phyloP scores from a whole-genome alignment of 2,797 vertebrate genomes.

The Sebastes taczanowskii region DNA sequence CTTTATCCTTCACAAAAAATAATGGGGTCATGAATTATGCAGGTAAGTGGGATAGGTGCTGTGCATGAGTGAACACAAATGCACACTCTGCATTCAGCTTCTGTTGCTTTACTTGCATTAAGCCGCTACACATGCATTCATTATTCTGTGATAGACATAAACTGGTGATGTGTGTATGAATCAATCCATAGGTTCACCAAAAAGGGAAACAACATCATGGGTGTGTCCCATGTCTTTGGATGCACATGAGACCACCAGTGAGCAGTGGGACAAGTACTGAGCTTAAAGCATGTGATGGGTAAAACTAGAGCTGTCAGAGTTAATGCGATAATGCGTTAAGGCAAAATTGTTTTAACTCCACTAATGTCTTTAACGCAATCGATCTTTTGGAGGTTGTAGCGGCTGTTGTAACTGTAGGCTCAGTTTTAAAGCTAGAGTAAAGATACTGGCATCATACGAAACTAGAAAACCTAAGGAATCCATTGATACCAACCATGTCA shows the following conservation, averaged over 20 bases:
- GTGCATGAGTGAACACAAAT: not conserved
- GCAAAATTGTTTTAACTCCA: too few relatives aligned
- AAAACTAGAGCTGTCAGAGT: not conserved
- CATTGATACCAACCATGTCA: too few relatives aligned
- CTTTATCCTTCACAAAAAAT: not conserved
- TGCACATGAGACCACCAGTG: conserved; percentile 1
- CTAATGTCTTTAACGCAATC: too few relatives aligned
- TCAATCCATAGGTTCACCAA: not conserved
- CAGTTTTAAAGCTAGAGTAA: too few relatives aligned
- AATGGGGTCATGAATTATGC: conserved; percentile 41
- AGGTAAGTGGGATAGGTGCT: conserved; percentile 1
- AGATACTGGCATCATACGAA: too few relatives aligned
- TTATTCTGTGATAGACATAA: not conserved
- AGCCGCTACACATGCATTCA: not conserved
- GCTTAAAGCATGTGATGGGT: not conserved
- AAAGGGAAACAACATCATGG: not conserved
- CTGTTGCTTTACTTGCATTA: not conserved
- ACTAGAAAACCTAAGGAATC: too few relatives aligned
- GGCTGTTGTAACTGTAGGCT: too few relatives aligned
- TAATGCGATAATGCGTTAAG: too few relatives aligned
- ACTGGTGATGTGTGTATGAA: not conserved
- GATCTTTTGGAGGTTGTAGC: too few relatives aligned
- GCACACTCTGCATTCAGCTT: not conserved
- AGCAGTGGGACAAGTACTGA: not conserved
- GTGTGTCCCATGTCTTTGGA: not conserved